Percentiles rank a stretch among this genome's conserved stretches.
These are phyloP conservation scores for Malthinus flaveolus DNA, from an alignment of 2,888 invertebrate species.

Conservation along the genomic window DNA sequence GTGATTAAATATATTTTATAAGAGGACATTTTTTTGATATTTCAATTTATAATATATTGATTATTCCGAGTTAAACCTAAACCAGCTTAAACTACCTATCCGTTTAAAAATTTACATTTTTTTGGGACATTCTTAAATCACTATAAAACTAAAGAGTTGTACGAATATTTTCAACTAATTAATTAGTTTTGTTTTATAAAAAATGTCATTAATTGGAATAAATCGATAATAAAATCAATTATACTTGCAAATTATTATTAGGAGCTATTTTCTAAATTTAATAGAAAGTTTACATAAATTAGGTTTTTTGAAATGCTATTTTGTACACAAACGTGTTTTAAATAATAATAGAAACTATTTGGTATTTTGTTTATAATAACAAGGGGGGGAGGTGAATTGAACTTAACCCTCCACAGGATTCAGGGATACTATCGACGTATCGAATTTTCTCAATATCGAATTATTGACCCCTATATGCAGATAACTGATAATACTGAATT, in stretches of 20 bases:
- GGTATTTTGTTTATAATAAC: constrained; percentile 1
- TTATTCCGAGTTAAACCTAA: too few relatives aligned
- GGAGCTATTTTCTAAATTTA: neutral
- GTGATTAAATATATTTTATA: too few relatives aligned
- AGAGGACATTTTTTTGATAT: too few relatives aligned
- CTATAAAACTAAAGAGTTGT: constrained; percentile 2
- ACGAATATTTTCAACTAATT: constrained; percentile 5
- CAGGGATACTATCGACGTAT: too few relatives aligned
- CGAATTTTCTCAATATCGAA: too few relatives aligned
- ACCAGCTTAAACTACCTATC: neutral
- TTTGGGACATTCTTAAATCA: constrained; percentile 5
- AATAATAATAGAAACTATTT: neutral
- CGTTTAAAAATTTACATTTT: constrained; percentile 1
- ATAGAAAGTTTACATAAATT: neutral
- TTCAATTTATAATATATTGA: too few relatives aligned
- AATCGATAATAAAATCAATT: constrained; percentile 4
- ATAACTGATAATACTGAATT: too few relatives aligned
- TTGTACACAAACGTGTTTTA: neutral
- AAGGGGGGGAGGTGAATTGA: too few relatives aligned
- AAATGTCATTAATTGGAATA: constrained; percentile 4
- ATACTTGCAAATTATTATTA: constrained; percentile 1
- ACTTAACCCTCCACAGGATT: too few relatives aligned
- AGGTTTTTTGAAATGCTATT: neutral
- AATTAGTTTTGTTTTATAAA: neutral
- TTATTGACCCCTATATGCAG: too few relatives aligned